phyloP scores from a whole-genome alignment of 2,113 vertebrate species.

The Rattus rattus region DNA sequence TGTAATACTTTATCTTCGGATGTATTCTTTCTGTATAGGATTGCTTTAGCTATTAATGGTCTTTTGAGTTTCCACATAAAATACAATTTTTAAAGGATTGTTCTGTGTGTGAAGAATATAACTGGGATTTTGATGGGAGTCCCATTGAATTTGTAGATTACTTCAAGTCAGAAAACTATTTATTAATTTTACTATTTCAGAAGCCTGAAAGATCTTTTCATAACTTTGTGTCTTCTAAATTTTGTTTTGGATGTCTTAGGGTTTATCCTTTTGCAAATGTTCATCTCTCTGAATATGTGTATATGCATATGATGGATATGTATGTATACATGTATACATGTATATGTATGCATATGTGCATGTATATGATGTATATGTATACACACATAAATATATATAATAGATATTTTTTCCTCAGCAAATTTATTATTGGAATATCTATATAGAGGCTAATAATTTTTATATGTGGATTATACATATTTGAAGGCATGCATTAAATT shows the following conservation, averaged over 20 bases:
- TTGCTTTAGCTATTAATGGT: background rate
- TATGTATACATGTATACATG: too few relatives aligned
- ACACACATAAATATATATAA: too few relatives aligned
- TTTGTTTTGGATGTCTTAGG: background rate
- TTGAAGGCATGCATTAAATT: background rate
- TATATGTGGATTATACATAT: background rate
- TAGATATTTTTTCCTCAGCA: background rate
- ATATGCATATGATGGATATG: too few relatives aligned
- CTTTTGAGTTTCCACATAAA: background rate
- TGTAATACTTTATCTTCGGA: background rate
- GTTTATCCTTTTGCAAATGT: background rate
- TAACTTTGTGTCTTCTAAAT: background rate
- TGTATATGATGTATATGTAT: too few relatives aligned
- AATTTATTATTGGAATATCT: background rate
- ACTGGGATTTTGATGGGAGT: background rate
- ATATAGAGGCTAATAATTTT: background rate
- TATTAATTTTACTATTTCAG: background rate
- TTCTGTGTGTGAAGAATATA: background rate
- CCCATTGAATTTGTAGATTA: background rate
- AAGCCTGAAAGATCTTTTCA: background rate
- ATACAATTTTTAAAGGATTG: background rate
- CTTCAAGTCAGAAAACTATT: background rate
- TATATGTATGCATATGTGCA: too few relatives aligned
- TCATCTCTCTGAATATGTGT: background rate
- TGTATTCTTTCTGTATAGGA: background rate